A percentile compares a stretch with the other conserved stretches of the same genome.
phyloP scores from a whole-genome alignment of 1,140 invertebrate genomes.

The Elymnias hypermnestra region DNA sequence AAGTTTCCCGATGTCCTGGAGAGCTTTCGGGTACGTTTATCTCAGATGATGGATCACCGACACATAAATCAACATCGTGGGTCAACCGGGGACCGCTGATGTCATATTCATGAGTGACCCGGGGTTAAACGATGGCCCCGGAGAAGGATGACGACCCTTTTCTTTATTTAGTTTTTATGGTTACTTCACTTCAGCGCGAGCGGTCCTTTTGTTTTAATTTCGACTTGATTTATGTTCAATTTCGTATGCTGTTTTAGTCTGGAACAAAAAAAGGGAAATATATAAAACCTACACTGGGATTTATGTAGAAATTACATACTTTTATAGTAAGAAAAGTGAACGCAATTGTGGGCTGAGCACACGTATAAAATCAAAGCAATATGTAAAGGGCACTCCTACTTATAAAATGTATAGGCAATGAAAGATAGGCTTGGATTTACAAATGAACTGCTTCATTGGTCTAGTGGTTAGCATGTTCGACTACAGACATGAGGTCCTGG shows the following conservation, averaged over 20 bases:
- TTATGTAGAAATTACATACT: too few species aligned
- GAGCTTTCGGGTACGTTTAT: slow-evolving; percentile 33
- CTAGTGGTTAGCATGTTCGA: too few species aligned
- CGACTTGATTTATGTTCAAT: slow-evolving; percentile 31
- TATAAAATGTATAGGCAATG: too few species aligned
- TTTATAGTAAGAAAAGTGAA: too few species aligned
- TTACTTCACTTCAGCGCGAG: slow-evolving; percentile 23
- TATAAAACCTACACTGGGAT: neutral
- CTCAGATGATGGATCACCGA: slow-evolving; percentile 49
- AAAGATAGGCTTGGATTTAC: too few species aligned
- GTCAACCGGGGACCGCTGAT: slow-evolving; percentile 49
- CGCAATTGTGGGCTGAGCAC: too few species aligned
- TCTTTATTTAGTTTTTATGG: slow-evolving; percentile 46
- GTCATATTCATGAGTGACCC: slow-evolving; percentile 62
- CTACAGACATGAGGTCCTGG: too few species aligned
- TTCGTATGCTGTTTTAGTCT: slow-evolving; percentile 29
- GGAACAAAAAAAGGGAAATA: slow-evolving; percentile 48
- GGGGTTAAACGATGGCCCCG: slow-evolving; percentile 38
- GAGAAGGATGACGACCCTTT: slow-evolving; percentile 29
- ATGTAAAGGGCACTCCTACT: too few species aligned
- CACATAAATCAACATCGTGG: slow-evolving; percentile 56
- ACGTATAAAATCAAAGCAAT: too few species aligned
- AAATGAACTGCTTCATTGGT: too few species aligned
- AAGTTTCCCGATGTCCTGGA: too few species aligned
- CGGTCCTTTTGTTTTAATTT: slow-evolving; percentile 33